Percentiles rank a stretch among this genome's conserved stretches.
Conservation (phyloP, 64 coral and sea anemone species). For the Acropora yongei region DNA sequence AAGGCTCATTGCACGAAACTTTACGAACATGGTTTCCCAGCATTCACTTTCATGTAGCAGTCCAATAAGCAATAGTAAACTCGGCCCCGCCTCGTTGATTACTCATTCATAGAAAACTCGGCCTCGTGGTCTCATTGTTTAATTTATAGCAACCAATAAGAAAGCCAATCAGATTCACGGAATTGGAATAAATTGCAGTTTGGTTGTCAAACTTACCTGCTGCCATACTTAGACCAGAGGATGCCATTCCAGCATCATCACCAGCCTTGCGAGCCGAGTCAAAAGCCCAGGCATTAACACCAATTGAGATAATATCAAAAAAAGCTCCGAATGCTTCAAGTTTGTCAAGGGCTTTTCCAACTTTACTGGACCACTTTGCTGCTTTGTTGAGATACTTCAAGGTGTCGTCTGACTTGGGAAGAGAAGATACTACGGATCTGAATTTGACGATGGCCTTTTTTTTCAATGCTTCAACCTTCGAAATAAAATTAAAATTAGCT, state of each 20-base stretch:
- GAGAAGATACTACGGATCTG: background rate
- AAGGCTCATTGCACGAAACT: background rate
- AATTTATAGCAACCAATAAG: background rate
- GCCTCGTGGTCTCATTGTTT: conserved; percentile 14
- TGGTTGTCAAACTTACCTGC: conserved; percentile 26
- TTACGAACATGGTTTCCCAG: background rate
- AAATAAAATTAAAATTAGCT: conserved; percentile 4
- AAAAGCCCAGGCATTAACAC: conserved; percentile 34
- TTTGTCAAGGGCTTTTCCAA: conserved; percentile 16
- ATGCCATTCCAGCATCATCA: conserved; percentile 36
- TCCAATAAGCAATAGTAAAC: background rate
- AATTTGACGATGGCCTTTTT: background rate
- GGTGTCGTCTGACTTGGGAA: conserved; percentile 11
- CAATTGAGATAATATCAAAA: conserved; percentile 17
- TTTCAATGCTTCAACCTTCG: background rate
- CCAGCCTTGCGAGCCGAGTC: conserved; percentile 30
- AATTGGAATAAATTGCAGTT: background rate
- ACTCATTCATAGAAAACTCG: background rate
- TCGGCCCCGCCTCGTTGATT: conserved; percentile 11
- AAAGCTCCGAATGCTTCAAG: conserved; percentile 1
- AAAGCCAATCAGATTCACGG: conserved; percentile 12
- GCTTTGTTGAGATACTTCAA: conserved; percentile 27
- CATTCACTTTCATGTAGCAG: background rate
- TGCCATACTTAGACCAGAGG: conserved; percentile 21
- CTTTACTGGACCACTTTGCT: conserved; percentile 30